Percentiles rank a stretch among this genome's conserved stretches.
phyloP scores from a whole-genome alignment of 2,797 vertebrate genomes.

The Parauchenoglanis ngamensis region DNA sequence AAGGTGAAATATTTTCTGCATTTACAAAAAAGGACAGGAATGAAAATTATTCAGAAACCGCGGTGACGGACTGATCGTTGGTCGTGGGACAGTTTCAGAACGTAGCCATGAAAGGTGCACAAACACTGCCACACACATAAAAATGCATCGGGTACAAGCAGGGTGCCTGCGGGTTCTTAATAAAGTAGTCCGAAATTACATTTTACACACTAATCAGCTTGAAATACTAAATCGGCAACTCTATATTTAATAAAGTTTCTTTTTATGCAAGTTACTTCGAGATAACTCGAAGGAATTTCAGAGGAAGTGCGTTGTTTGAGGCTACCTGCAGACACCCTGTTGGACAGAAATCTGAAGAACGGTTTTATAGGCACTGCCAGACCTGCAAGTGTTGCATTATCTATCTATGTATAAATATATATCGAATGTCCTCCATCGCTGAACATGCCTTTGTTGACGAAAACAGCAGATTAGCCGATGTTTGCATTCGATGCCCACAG shows the following conservation, averaged over 20 bases:
- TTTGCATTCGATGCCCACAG: slow-evolving; percentile 19
- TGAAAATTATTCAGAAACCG: background rate
- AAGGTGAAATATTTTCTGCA: slow-evolving; percentile 16
- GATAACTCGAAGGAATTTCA: background rate
- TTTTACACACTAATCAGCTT: background rate
- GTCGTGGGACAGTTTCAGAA: slow-evolving; percentile 20
- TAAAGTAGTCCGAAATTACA: background rate
- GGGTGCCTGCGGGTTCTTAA: background rate
- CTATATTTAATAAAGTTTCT: background rate
- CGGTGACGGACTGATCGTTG: slow-evolving; percentile 5
- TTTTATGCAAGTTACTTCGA: background rate
- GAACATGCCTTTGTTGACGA: slow-evolving; percentile 51
- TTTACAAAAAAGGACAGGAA: background rate
- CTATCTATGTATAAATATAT: slow-evolving; percentile 7
- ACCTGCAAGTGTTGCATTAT: background rate
- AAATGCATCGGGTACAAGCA: background rate
- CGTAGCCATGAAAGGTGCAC: slow-evolving; percentile 6
- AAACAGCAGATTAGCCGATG: slow-evolving; percentile 35
- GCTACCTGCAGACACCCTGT: slow-evolving; percentile 11
- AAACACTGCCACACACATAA: slow-evolving; percentile 40
- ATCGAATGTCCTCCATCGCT: slow-evolving; percentile 39
- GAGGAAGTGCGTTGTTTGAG: background rate
- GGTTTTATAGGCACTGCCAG: background rate
- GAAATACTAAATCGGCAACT: background rate
- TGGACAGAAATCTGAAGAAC: background rate